Base-by-base conservation (phyloP, 1,140 invertebrate genomes). In the Calephelis virginiensis region DNA sequence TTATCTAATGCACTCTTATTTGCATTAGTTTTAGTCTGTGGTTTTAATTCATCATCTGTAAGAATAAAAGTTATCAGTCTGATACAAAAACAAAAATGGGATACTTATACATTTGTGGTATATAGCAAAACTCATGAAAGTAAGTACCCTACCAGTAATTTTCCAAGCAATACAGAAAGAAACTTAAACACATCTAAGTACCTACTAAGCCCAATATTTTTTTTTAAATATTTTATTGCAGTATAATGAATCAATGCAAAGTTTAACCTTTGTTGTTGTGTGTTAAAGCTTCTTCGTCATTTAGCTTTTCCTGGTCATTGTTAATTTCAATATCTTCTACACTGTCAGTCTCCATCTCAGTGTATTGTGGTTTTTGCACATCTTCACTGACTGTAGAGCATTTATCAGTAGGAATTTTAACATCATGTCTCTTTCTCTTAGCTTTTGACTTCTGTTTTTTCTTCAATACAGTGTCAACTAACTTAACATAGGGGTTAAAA, bases 391-490 rank as follows among this genome's bases (percentile, higher is more conserved):
- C 66, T 65, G 59, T n/a, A 45, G 66, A 69, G 14, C 13, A 9
- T 43, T 43, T 47, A 45, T 56, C 56, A 3, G 17, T 40, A 43
- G 50, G 14, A 0, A 4, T 38, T 28, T 78, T 78, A 61, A 68
- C 78, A 60, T 61, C 74, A 62, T 38, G 69, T 77, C 81, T 83
- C 63, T 76, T 82, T 63, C 79, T 85, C 61, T 82, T 89, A 63
- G 65, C 13, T 69, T 82, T 88, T 3, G 72, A 64, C 63, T 85
- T 89, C 48, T 85, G 83, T 67, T 89, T 89, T 69, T 89, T 90
- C 68, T 90, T 89, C 71, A 76, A 72, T 11, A 78, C 88, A 14
- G 71, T 78, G 69, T 89, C 84, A 7, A 90, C 84, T 59, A 90
- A 67, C 72, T 89, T 90, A 6, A 88, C 86, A 47, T 76, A 86